Evolutionary conservation across 2,888 invertebrate species (phyloP), one percentile per base, ranked within the genome.

Genomic region (Chirona hameri): DNA sequence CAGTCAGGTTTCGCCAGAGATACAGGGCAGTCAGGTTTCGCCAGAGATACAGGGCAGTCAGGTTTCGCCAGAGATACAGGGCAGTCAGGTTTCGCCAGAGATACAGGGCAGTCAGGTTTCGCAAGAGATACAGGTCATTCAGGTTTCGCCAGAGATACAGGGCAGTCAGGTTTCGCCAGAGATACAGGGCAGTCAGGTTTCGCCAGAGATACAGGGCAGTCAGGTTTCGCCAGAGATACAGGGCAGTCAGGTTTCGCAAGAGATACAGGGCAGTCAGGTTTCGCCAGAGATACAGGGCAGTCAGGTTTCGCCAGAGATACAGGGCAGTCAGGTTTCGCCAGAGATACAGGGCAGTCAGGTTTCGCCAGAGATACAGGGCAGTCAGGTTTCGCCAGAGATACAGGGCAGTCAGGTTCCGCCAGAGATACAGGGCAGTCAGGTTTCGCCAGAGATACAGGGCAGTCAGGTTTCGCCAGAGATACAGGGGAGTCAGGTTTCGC

Each of bases 291-390:
- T 97, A 97, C 90, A 93, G 92, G 92, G 94, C 89, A 92, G 92
- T 24, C 10, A n/a, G n/a, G n/a, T 90, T 97, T 85, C 94, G 94
- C 87, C 92, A 92, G 85, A 93, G 95, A 88, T 97, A 97, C 90
- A 93, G 92, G 92, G 94, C 89, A 92, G 92, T 24, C 10, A n/a
- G n/a, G n/a, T 90, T 97, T 85, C 94, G 94, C 87, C 92, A 92
- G 85, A 93, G 95, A 88, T 97, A 97, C 90, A 93, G 92, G 92
- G 94, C 89, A 92, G 92, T 24, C 10, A n/a, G n/a, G n/a, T 90
- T 97, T 85, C 94, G 94, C 87, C 92, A 92, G 85, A 93, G 95
- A 88, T 97, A 97, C 90, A 93, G 92, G 92, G 94, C 89, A 92
- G 92, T 24, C 10, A n/a, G n/a, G n/a, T 90, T 97, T 85, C 94